Base-by-base conservation (phyloP, 2,797 vertebrate species). In the Myotis daubentonii region DNA sequence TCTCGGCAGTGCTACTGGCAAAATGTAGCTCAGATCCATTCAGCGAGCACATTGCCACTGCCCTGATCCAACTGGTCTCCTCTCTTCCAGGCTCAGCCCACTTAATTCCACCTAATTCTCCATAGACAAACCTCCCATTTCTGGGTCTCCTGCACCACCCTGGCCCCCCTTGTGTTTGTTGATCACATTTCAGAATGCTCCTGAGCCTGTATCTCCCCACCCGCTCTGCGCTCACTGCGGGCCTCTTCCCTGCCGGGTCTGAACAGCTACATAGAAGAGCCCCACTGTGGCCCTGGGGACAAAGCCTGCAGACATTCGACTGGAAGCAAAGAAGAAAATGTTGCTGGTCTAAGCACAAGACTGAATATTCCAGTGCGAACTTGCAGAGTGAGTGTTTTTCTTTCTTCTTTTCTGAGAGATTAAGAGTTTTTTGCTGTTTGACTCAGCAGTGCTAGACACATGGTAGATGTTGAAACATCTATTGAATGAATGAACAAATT, bases 301-400 rank as follows among this genome's bases (percentile, higher is more conserved):
- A 53, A 82, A 87, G 41, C 47, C 79, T 66, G 68, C 60, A 87
- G 78, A 55, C 30, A 33, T 22, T 90, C 51, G 80, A 9, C n/a
- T 44, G 33, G 13, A 86, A 85, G 87, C 83, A 91, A 65, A 91
- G 87, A 89, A 89, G 44, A 75, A 76, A 91, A 91, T 86, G 66
- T 91, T 91, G 75, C 87, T 95, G 57, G 20, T 53, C 47, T 91
- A 85, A 91, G 68, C 87, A 87, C 30, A 82, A 86, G 53, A 41
- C 41, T 28, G 90, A 81, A 51, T 86, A 78, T 78, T 93, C 62
- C 62, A 30, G 68, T 5, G 33, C 38, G 66, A 51, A 94, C 80
- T 72, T 91, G 83, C 83, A 86, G 72, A 84, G 44, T 81, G 87
- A 53, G 22, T 44, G 25, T 57, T 82, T 84, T 87, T 72, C 72